Evolutionary conservation across 2,113 vertebrate genomes (phyloP).

Genomic region (Daubentonia madagascariensis): DNA sequence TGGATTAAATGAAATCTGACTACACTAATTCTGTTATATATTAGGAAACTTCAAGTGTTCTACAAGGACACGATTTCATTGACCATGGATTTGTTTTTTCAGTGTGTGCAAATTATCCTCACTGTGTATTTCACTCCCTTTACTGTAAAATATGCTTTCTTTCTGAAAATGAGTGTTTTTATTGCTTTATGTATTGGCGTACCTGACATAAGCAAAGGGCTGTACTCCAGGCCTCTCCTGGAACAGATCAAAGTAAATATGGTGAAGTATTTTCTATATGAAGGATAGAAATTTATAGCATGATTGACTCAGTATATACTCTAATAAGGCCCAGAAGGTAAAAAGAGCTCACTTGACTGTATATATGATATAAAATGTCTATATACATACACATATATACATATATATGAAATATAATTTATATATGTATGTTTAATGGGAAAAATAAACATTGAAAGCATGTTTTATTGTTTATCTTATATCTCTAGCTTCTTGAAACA

Average conservation of each 20-base stretch:
- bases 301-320: background rate
- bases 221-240: background rate
- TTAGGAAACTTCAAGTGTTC: slow-evolving; percentile 38
- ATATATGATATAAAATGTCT: background rate
- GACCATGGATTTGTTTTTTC: slow-evolving; percentile 46
- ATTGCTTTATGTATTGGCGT: background rate
- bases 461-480: slow-evolving; percentile 9
- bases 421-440: background rate
- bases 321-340: background rate
- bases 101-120: slow-evolving; percentile 37
- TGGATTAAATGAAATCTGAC: slow-evolving; percentile 66
- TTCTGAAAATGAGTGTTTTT: slow-evolving; percentile 16
- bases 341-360: background rate
- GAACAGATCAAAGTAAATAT: background rate
- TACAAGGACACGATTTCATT: slow-evolving; percentile 62
- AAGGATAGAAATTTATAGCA: background rate
- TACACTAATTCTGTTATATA: slow-evolving; percentile 62
- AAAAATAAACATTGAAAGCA: background rate
- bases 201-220: background rate
- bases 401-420: background rate
- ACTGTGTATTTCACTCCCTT: background rate
- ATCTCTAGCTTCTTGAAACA: slow-evolving; percentile 39
- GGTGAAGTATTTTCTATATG: background rate
- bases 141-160: background rate
- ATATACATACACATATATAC: background rate